Base-by-base conservation (phyloP, 2,888 invertebrate genomes). In the Agrotis ipsilon region DNA sequence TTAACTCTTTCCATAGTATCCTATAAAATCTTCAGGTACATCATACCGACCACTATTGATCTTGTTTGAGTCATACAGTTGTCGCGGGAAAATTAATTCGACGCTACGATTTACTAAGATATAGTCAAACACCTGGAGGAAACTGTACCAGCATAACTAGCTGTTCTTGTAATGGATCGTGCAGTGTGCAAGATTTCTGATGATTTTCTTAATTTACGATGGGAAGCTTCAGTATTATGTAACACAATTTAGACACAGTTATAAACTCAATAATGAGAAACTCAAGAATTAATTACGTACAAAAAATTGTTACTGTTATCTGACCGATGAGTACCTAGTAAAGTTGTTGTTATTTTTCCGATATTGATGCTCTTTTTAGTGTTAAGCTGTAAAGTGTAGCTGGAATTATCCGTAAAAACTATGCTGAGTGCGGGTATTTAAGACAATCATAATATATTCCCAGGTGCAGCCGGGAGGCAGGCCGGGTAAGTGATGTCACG, bases 391-490 rank as follows among this genome's bases (percentile, higher is more conserved):
- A 21, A 45, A 27, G 21, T 27, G 54, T 19, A 11, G 14, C 45
- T 49, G 45, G 55, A 55, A 72, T 64, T 60, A 0, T n/a, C 24
- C 13, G 32, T 55, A 62, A 55, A 68, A 59, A 61, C 13, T 48
- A 18, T 7, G n/a, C n/a, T 52, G 14, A 65, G 52, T 66, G 27
- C 18, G 48, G 48, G 45, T 70, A 67, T 75, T 60, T 27, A 45
- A 57, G 49, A 57, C 43, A 39, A 71, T 77, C 62, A 57, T 71
- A 81, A 79, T 71, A 67, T 79, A 81, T 81, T 59, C 62, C 62
- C 81, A 79, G 78, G 65, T 79, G 82, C 82, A 11, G 61, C 27
- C 45, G 60, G 60, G 57, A 59, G 62, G n/a, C 52, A 65, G 61
- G 59, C 71, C 55, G 49, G 45, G 48, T 43, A 66, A 67, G 32